A percentile compares a stretch with the other conserved stretches of the same genome.
Conservation (phyloP, 2,113 vertebrate species). For the Benitochromis conjunctus region DNA sequence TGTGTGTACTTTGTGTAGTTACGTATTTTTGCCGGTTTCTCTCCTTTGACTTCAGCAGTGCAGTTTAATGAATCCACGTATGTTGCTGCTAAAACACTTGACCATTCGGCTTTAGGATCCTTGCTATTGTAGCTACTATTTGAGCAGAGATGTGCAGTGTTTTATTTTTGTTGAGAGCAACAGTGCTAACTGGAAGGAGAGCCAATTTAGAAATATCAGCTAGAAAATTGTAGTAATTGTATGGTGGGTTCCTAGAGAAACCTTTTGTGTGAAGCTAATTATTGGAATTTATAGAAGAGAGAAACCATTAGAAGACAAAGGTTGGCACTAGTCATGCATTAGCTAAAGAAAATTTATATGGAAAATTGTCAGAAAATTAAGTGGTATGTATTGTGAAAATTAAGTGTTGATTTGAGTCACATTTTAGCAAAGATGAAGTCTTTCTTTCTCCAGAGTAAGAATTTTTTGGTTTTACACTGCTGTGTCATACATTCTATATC, state of each 20-base stretch:
- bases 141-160: not conserved
- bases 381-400: not conserved
- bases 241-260: not conserved
- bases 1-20: not conserved
- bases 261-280: not conserved
- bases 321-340: not conserved
- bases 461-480: not conserved
- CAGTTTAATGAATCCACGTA: not conserved
- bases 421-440: not conserved
- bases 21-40: not conserved
- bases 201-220: not conserved
- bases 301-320: accelerated
- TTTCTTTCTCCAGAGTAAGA: not conserved
- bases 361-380: not conserved
- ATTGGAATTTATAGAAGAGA: not conserved
- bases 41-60: not conserved
- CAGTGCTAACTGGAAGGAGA: not conserved
- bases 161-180: not conserved
- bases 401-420: not conserved
- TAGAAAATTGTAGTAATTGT: accelerated
- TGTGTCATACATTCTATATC: not conserved
- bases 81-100: not conserved
- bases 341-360: not conserved
- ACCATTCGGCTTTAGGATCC: not conserved
- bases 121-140: not conserved